These are phyloP conservation scores for Puma concolor DNA, from an alignment of 2,113 vertebrate species.

Conservation along the genomic window DNA sequence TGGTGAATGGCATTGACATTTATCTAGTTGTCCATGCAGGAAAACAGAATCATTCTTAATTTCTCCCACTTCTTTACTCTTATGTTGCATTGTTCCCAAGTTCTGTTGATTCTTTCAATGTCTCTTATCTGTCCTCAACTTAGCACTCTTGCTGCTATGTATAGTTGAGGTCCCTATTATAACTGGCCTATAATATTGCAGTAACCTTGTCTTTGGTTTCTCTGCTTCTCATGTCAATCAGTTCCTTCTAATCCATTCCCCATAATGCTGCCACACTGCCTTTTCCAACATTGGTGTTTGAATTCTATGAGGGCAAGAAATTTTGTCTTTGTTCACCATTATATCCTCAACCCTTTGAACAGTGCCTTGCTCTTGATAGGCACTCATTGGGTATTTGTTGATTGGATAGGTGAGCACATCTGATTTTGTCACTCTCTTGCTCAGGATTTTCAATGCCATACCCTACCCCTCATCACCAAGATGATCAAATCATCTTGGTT, in stretches of 20 bases:
- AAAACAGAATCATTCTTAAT: not conserved
- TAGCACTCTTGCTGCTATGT: not conserved
- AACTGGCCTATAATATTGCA: not conserved
- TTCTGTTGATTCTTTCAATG: not conserved
- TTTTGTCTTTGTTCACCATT: not conserved
- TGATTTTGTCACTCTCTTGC: not conserved
- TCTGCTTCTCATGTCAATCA: not conserved
- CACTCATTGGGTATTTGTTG: not conserved
- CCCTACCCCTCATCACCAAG: accelerated
- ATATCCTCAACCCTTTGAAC: not conserved
- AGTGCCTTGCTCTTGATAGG: not conserved
- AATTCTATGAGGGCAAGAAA: not conserved
- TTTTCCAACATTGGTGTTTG: not conserved
- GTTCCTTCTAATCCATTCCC: not conserved
- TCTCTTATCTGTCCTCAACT: not conserved
- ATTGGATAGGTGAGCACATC: not conserved
- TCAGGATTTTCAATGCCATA: not conserved
- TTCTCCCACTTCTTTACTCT: not conserved
- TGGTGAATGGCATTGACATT: not conserved
- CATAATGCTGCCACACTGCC: not conserved
- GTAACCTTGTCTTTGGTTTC: not conserved
- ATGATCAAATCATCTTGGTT: not conserved
- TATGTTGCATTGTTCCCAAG: not conserved
- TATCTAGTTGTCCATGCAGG: not conserved
- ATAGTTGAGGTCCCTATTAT: not conserved